A percentile compares a stretch with the other conserved stretches of the same genome.
Conservation (phyloP, 2,113 vertebrate genomes). For the Amazona vittata region DNA sequence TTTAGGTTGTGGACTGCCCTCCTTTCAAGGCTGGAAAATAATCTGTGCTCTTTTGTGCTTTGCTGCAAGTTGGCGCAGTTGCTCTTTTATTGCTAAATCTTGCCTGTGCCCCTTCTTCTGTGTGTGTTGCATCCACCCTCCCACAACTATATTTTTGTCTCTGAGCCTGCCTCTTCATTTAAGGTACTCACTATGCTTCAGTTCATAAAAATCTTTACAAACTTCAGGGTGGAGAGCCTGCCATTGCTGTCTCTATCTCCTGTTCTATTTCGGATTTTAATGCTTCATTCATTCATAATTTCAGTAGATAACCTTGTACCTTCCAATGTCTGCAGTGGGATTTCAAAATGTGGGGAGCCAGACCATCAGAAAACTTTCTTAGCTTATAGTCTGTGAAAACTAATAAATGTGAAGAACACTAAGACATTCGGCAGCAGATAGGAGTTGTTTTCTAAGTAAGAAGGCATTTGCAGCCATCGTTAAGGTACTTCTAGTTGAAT, state of each 20-base stretch:
- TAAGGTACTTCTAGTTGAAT: neutral
- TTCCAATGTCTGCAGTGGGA: neutral
- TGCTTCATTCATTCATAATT: neutral
- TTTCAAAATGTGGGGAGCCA: neutral
- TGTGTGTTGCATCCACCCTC: neutral
- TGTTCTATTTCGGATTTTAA: neutral
- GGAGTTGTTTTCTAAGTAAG: neutral
- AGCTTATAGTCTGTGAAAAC: neutral
- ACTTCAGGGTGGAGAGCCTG: neutral
- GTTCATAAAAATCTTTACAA: neutral
- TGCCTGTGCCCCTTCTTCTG: neutral
- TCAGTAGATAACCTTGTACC: accelerated
- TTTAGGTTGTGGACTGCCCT: slow-evolving; percentile 19
- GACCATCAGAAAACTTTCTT: neutral
- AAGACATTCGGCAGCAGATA: neutral
- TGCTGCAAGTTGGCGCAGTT: slow-evolving; percentile 48
- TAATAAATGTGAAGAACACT: neutral
- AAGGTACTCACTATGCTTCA: neutral
- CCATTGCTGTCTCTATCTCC: neutral
- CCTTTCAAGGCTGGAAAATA: slow-evolving; percentile 53
- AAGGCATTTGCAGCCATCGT: neutral
- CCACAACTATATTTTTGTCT: neutral
- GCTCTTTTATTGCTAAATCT: slow-evolving; percentile 60
- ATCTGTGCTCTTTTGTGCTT: slow-evolving; percentile 38
- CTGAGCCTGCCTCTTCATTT: neutral